Percentiles rank a stretch among this genome's conserved stretches.
phyloP scores from a whole-genome alignment of 2,113 vertebrate genomes.

The Conger conger region DNA sequence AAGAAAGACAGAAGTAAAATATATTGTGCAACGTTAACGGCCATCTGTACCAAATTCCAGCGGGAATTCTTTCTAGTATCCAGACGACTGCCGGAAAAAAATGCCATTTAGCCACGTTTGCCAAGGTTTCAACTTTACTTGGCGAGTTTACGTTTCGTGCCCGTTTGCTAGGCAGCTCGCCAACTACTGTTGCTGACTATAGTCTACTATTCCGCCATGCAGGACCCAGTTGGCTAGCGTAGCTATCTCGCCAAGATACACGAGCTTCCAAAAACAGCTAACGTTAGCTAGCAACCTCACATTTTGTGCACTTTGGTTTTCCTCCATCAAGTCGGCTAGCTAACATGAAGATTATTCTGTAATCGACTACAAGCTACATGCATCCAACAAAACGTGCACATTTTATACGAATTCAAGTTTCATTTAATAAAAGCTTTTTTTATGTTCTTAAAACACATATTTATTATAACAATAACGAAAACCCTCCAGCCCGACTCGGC shows the following conservation, averaged over 20 bases:
- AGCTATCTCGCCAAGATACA: not conserved
- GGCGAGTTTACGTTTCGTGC: not conserved
- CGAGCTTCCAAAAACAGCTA: conserved; percentile 17
- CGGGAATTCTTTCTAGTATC: not conserved
- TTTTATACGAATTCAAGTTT: not conserved
- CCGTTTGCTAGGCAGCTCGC: not conserved
- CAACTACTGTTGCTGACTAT: not conserved
- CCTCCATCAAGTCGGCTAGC: conserved; percentile 35
- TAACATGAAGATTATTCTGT: not conserved
- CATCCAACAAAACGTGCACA: not conserved
- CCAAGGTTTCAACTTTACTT: not conserved
- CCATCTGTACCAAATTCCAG: not conserved
- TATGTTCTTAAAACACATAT: too few relatives aligned
- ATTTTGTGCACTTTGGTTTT: conserved; percentile 12
- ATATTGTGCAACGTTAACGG: not conserved
- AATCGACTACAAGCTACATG: not conserved
- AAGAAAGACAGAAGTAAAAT: not conserved
- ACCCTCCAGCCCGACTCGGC: not conserved
- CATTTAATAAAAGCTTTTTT: not conserved
- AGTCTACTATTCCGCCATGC: not conserved
- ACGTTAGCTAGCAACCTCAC: conserved; percentile 25
- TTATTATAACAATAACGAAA: not conserved
- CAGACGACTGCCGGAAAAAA: not conserved
- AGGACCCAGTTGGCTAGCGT: not conserved
- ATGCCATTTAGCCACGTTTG: not conserved